phyloP scores from a whole-genome alignment of 2,113 vertebrate species.

The Saccopteryx leptura region DNA sequence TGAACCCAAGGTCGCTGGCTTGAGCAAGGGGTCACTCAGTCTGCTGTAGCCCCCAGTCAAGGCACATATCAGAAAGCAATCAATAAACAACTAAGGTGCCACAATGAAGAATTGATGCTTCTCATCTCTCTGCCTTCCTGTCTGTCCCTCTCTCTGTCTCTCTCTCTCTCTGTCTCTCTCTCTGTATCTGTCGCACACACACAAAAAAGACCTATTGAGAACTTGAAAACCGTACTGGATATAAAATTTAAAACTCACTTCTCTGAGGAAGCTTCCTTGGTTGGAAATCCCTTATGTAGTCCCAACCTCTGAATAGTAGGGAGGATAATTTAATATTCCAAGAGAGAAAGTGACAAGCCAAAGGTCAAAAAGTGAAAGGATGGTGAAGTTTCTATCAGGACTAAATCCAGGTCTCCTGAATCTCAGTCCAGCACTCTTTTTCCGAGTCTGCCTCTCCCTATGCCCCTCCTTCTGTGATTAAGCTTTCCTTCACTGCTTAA shows the following conservation, averaged over 20 bases:
- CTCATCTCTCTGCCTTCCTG: too few relatives aligned
- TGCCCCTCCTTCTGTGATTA: conserved; percentile 37
- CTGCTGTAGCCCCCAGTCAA: too few relatives aligned
- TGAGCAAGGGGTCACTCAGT: too few relatives aligned
- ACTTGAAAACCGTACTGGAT: not conserved
- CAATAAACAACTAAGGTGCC: too few relatives aligned
- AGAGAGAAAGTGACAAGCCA: not conserved
- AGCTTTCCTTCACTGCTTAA: conserved; percentile 16
- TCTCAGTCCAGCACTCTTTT: not conserved
- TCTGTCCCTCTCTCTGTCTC: too few relatives aligned
- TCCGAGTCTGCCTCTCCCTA: not conserved
- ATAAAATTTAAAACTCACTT: conserved; percentile 48
- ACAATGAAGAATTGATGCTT: too few relatives aligned
- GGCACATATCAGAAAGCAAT: too few relatives aligned
- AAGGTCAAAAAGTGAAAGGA: conserved; percentile 33
- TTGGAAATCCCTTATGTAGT: not conserved
- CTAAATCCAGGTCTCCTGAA: conserved; percentile 34
- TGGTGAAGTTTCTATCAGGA: not conserved
- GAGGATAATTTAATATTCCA: not conserved
- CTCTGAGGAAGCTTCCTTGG: not conserved
- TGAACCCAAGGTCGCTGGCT: too few relatives aligned
- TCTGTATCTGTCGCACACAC: too few relatives aligned
- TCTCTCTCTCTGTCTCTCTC: too few relatives aligned
- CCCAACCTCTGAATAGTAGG: not conserved
- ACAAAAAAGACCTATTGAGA: not conserved